Percentiles rank a stretch among this genome's conserved stretches.
Conservation (phyloP, 2,888 invertebrate genomes). For the Phragmatobia fuliginosa region DNA sequence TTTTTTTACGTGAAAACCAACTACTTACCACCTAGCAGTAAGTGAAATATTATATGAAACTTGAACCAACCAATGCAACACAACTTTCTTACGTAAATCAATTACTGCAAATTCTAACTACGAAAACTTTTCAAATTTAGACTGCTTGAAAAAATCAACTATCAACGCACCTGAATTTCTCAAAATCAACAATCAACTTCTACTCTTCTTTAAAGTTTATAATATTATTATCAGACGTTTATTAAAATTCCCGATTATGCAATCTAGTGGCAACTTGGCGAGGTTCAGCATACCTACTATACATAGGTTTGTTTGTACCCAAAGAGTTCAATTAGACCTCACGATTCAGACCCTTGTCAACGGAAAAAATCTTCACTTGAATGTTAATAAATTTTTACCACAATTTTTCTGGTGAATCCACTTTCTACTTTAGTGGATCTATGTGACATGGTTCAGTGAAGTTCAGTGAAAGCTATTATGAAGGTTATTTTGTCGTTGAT, state of each 20-base stretch:
- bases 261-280: conserved; percentile 20
- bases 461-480: too few relatives aligned
- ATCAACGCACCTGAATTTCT: accelerated
- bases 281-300: conserved; percentile 19
- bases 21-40: too few relatives aligned
- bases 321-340: conserved; percentile 69
- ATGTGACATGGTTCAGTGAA: too few relatives aligned
- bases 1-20: too few relatives aligned
- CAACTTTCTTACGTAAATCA: too few relatives aligned
- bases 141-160: too few relatives aligned
- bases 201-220: too few relatives aligned
- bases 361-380: conserved; percentile 62
- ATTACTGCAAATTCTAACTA: too few relatives aligned
- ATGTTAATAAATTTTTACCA: conserved; percentile 68
- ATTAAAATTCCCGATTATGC: neutral
- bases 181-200: too few relatives aligned
- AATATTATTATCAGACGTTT: neutral
- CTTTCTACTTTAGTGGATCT: neutral
- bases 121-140: too few relatives aligned
- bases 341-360: conserved; percentile 70
- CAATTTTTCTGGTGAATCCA: conserved; percentile 41
- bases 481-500: neutral
- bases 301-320: conserved; percentile 37
- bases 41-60: too few relatives aligned
- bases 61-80: too few relatives aligned